These are phyloP conservation scores for Epistrophe grossulariae DNA, from an alignment of 2,888 invertebrate species.

Conservation along the genomic window DNA sequence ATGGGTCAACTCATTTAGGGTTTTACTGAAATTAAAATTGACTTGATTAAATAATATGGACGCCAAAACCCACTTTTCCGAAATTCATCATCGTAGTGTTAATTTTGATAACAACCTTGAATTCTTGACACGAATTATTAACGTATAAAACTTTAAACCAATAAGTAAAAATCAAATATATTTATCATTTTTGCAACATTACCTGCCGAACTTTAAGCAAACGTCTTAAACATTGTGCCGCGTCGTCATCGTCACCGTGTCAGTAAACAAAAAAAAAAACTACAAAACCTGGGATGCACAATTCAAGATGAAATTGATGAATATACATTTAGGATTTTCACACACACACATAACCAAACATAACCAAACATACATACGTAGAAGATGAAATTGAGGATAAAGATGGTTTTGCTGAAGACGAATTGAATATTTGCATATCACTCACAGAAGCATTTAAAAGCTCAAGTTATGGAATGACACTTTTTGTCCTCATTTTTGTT, in stretches of 20 bases:
- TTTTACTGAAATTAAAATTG: too few relatives aligned
- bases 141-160: too few relatives aligned
- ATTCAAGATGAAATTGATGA: constrained; percentile 52
- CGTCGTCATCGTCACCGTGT: neutral
- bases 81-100: too few relatives aligned
- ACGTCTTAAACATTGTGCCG: neutral
- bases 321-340: constrained; percentile 45
- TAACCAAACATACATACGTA: neutral
- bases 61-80: too few relatives aligned
- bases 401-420: constrained; percentile 51
- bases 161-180: too few relatives aligned
- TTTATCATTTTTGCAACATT: neutral
- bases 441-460: constrained; percentile 59
- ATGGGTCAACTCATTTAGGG: too few relatives aligned
- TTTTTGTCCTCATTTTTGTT: constrained; percentile 33
- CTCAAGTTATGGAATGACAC: constrained; percentile 24
- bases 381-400: constrained; percentile 29
- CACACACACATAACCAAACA: neutral
- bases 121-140: too few relatives aligned
- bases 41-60: too few relatives aligned
- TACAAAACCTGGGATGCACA: neutral
- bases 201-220: neutral
- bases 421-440: constrained; percentile 64
- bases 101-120: too few relatives aligned
- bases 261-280: constrained; percentile 5